Percentiles rank a stretch among this genome's conserved stretches.
These are phyloP conservation scores for Spilarctia lutea DNA, from an alignment of 2,888 invertebrate genomes.

Conservation along the genomic window DNA sequence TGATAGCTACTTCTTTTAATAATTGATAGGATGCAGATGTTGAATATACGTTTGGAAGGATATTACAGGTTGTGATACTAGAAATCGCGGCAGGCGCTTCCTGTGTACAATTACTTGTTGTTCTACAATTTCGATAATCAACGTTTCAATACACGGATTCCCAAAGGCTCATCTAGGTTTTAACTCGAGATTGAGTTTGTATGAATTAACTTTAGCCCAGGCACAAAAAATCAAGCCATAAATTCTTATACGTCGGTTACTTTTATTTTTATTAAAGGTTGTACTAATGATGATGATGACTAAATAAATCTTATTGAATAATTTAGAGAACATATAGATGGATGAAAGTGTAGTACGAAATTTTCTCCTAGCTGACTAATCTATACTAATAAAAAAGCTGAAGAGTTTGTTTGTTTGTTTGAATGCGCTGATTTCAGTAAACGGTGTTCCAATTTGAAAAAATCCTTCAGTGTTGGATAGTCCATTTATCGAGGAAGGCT, in stretches of 20 bases:
- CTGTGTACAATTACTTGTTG: constrained; percentile 42
- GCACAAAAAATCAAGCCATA: not conserved
- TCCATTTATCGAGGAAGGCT: no score
- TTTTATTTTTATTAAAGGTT: not conserved
- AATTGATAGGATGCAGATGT: constrained; percentile 59
- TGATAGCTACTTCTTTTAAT: constrained; percentile 48
- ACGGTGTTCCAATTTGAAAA: no score
- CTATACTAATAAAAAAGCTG: no score
- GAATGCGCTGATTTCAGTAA: no score
- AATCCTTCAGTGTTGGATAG: no score
- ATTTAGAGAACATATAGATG: not conserved
- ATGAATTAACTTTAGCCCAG: not conserved
- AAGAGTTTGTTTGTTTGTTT: no score
- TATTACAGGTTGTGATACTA: constrained; percentile 57
- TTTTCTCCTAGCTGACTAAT: not conserved
- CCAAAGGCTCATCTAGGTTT: not conserved
- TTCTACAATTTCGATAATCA: not conserved
- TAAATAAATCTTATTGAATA: not conserved
- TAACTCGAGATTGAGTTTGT: not conserved
- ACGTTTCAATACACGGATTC: not conserved
- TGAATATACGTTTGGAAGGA: constrained; percentile 64
- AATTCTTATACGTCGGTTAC: not conserved
- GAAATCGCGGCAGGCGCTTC: constrained; percentile 72
- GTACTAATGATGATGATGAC: no score
- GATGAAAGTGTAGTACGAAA: not conserved